A percentile compares a stretch with the other conserved stretches of the same genome.
Conservation (phyloP, 2,888 invertebrate species). For the Polydrusus cervinus region DNA sequence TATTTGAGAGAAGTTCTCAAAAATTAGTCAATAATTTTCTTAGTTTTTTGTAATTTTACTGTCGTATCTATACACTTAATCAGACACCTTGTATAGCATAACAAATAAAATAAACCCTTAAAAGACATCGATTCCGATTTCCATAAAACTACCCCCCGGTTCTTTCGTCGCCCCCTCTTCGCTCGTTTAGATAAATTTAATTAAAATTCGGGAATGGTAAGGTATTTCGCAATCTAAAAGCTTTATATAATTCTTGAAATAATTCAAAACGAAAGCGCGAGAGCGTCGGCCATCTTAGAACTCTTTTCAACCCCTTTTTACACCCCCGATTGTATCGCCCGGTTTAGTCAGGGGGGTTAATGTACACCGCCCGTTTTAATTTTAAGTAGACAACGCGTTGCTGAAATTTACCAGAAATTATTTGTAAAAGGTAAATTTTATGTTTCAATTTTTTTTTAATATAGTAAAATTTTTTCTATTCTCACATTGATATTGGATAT, state of each 20-base stretch:
- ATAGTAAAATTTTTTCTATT: too few relatives aligned
- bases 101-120: neutral
- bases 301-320: constrained; percentile 52
- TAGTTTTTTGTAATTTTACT: too few relatives aligned
- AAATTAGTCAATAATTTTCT: too few relatives aligned
- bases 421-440: too few relatives aligned
- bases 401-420: neutral
- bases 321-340: constrained; percentile 41
- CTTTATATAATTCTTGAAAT: constrained; percentile 62
- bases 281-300: constrained; percentile 63
- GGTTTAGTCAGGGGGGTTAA: constrained; percentile 37
- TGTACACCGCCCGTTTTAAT: neutral
- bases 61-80: too few relatives aligned
- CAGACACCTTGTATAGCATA: too few relatives aligned
- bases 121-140: constrained; percentile 15
- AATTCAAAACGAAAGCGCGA: constrained; percentile 59
- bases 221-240: constrained; percentile 57
- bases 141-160: constrained; percentile 23
- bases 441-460: too few relatives aligned
- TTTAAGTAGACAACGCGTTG: too few relatives aligned
- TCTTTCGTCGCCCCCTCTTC: constrained; percentile 35
- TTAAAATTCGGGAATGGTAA: constrained; percentile 58
- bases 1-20: too few relatives aligned
- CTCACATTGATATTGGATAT: too few relatives aligned
- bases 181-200: constrained; percentile 56